Evolutionary conservation across 2,113 vertebrate genomes (phyloP).

Genomic region (Mobula birostris): DNA sequence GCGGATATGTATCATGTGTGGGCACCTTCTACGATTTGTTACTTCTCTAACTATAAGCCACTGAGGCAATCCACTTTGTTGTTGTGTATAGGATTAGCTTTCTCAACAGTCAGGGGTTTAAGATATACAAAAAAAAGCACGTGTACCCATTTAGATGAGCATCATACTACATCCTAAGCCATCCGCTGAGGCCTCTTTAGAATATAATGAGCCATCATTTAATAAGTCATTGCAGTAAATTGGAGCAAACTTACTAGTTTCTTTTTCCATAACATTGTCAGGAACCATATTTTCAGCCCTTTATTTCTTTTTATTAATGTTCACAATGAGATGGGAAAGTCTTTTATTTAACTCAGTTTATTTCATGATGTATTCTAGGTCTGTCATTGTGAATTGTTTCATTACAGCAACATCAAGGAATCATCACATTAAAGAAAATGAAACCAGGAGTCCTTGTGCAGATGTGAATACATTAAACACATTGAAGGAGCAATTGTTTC

Average conservation of each 20-base stretch:
- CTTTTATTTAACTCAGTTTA: not conserved
- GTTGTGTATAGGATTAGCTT: not conserved
- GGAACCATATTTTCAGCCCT: not conserved
- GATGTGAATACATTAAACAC: slow-evolving; percentile 14
- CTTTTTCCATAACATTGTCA: not conserved
- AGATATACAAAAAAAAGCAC: not conserved
- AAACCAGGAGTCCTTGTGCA: not conserved
- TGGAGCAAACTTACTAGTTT: not conserved
- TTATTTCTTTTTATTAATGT: not conserved
- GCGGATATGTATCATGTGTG: not conserved
- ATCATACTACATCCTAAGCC: not conserved
- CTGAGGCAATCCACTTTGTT: not conserved
- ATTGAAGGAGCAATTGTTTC: not conserved
- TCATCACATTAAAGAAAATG: not conserved
- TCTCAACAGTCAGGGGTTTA: not conserved
- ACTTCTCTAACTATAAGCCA: not conserved
- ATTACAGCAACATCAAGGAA: not conserved
- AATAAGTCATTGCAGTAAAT: not conserved
- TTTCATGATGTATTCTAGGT: not conserved
- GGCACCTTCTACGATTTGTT: not conserved
- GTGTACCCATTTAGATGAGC: not conserved
- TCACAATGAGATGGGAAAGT: not conserved
- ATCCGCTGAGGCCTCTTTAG: not conserved
- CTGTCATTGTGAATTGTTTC: not conserved
- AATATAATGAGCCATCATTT: not conserved